These are phyloP conservation scores for Leucoraja erinaceus DNA, from an alignment of 2,113 vertebrate species.

Conservation along the genomic window DNA sequence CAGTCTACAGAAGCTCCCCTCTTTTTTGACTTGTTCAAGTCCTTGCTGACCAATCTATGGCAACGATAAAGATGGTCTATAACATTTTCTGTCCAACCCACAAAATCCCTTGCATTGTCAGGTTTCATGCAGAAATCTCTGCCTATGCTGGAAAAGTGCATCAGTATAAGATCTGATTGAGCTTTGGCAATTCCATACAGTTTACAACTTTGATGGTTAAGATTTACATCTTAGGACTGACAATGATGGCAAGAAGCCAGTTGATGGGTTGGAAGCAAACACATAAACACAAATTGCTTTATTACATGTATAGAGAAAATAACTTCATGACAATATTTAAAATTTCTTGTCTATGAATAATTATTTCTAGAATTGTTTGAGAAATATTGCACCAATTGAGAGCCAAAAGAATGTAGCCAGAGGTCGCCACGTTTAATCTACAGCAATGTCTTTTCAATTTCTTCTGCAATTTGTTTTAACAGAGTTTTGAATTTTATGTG, in stretches of 20 bases:
- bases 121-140: neutral
- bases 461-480: neutral
- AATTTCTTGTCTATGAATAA: neutral
- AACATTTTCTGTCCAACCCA: neutral
- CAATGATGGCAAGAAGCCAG: neutral
- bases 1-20: no score
- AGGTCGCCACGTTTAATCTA: no score
- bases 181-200: neutral
- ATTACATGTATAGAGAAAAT: neutral
- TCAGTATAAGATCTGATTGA: neutral
- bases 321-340: neutral
- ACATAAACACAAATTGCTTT: neutral
- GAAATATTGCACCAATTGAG: neutral
- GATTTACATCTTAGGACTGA: neutral
- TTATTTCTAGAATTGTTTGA: neutral
- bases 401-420: neutral
- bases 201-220: neutral
- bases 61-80: neutral
- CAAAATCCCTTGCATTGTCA: neutral
- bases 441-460: neutral
- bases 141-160: neutral
- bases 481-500: neutral
- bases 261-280: neutral
- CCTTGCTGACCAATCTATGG: neutral
- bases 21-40: neutral